Conservation (phyloP, 2,797 vertebrate species). For the Caiman crocodilus region DNA sequence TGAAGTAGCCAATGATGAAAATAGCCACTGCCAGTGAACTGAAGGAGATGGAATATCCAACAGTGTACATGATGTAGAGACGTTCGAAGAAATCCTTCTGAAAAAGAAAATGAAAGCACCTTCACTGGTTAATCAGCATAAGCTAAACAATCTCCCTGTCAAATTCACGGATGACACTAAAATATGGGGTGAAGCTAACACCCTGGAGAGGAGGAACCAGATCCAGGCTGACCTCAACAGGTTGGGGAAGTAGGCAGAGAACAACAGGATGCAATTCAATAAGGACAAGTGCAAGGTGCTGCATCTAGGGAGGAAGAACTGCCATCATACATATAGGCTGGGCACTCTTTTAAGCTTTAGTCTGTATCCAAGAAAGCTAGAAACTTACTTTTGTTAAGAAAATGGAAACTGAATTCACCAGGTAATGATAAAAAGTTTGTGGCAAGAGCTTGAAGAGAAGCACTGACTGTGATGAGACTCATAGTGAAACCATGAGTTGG, state of each 20-base stretch:
- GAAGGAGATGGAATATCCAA: conserved; percentile 91
- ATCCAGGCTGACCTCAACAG: too few relatives aligned
- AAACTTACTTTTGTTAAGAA: background rate
- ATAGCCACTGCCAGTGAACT: conserved; percentile 89
- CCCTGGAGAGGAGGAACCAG: too few relatives aligned
- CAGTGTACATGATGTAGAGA: conserved; percentile 90
- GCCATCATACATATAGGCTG: too few relatives aligned
- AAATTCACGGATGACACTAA: background rate
- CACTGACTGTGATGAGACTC: background rate
- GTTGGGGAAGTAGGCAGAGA: too few relatives aligned
- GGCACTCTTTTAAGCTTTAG: background rate
- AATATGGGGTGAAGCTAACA: too few relatives aligned
- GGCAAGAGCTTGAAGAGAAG: background rate
- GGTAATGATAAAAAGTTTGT: background rate
- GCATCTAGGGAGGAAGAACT: too few relatives aligned
- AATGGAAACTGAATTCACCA: background rate
- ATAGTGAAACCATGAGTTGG: background rate
- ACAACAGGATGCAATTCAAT: too few relatives aligned
- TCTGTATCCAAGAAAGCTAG: background rate
- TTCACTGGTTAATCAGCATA: too few relatives aligned
- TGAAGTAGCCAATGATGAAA: conserved; percentile 91
- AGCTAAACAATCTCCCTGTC: too few relatives aligned
- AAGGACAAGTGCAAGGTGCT: too few relatives aligned
- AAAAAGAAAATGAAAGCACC: background rate
- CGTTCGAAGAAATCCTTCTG: conserved; percentile 91